Evolutionary conservation across 2,888 invertebrate genomes (phyloP).

Genomic region (Acanthacorydalis orientalis): DNA sequence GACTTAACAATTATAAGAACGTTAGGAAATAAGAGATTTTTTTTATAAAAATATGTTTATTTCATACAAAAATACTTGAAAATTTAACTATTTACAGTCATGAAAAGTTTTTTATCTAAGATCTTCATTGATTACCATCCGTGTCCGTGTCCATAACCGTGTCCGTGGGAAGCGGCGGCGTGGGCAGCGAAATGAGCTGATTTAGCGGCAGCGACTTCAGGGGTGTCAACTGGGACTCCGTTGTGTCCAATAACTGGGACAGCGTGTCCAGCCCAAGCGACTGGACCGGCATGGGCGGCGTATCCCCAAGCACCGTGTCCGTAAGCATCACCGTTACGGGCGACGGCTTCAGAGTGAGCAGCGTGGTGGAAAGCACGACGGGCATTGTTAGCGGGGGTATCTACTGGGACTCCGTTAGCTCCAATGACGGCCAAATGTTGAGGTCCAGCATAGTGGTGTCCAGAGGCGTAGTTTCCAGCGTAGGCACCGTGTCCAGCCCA

Average conservation of each 20-base stretch:
- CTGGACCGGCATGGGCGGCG: too few relatives aligned
- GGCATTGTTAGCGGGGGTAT: slow-evolving; percentile 32
- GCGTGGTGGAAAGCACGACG: slow-evolving; percentile 35
- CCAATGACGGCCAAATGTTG: slow-evolving; percentile 5
- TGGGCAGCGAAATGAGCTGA: slow-evolving; percentile 17
- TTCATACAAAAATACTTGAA: too few relatives aligned
- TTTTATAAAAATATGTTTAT: too few relatives aligned
- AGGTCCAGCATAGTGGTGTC: slow-evolving; percentile 7
- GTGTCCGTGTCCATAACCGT: neutral
- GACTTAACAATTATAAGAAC: too few relatives aligned
- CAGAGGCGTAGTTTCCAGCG: neutral
- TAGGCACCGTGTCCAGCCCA: neutral
- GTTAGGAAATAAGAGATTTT: too few relatives aligned
- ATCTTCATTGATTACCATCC: too few relatives aligned
- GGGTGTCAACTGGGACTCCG: slow-evolving; percentile 1
- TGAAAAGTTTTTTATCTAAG: too few relatives aligned
- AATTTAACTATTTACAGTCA: too few relatives aligned
- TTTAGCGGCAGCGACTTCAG: slow-evolving; percentile 4
- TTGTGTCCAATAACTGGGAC: neutral
- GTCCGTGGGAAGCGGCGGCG: neutral
- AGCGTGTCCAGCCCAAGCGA: too few relatives aligned
- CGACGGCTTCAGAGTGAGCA: slow-evolving; percentile 29
- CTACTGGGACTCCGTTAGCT: slow-evolving; percentile 27
- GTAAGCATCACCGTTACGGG: slow-evolving; percentile 18
- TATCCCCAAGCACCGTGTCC: neutral